Conservation (phyloP, 2,888 invertebrate species). For the Alloscopus bannaensis region DNA sequence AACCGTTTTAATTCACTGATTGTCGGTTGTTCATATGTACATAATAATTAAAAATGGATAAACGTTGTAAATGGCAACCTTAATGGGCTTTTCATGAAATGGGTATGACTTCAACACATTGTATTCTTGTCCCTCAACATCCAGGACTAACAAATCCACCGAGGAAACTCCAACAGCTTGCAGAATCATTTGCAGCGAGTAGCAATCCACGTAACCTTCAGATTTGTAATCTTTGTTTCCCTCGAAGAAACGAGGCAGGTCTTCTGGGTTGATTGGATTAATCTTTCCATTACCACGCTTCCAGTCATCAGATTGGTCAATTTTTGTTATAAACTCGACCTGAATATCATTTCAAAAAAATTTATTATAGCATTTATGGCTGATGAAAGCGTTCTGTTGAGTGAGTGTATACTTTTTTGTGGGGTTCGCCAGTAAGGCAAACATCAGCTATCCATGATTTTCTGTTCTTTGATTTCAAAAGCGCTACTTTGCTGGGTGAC, state of each 20-base stretch:
- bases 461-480: neutral
- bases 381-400: neutral
- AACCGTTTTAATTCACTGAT: no score
- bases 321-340: neutral
- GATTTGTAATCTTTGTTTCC: neutral
- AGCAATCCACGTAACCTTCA: slow-evolving; percentile 24
- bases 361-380: neutral
- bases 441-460: slow-evolving; percentile 27
- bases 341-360: neutral
- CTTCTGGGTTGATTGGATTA: neutral
- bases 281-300: neutral
- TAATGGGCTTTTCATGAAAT: slow-evolving; percentile 24
- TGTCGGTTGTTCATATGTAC: no score
- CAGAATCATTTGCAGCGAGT: neutral
- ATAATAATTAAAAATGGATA: no score
- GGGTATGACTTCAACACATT: slow-evolving; percentile 15
- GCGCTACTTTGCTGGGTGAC: neutral
- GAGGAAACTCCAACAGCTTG: slow-evolving; percentile 8
- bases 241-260: neutral
- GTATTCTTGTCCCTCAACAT: slow-evolving; percentile 40
- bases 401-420: neutral
- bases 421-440: neutral
- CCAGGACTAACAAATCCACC: slow-evolving; percentile 45
- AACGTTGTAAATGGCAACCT: no score
- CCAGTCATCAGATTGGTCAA: neutral